Evolutionary conservation across 2,797 vertebrate species (phyloP).

Genomic region (Sebastes wilsoni): DNA sequence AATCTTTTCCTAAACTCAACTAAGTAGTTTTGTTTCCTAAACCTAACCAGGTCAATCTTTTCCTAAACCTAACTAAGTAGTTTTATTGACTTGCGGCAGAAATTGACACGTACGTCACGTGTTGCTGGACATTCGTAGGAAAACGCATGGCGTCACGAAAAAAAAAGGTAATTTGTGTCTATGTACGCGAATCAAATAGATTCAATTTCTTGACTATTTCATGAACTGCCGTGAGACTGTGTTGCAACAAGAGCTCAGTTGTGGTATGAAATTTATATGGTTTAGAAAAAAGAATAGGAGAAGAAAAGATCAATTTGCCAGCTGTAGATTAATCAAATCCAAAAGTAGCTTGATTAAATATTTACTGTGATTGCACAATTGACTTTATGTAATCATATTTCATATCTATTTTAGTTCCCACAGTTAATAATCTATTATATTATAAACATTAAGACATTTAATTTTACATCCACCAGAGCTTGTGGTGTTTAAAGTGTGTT

Average conservation of each 20-base stretch:
- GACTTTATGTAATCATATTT: not conserved
- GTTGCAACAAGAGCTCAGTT: not conserved
- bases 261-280: not conserved
- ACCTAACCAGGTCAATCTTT: too few relatives aligned
- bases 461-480: not conserved
- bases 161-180: too few relatives aligned
- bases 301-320: not conserved
- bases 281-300: not conserved
- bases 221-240: too few relatives aligned
- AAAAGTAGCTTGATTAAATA: not conserved
- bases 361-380: not conserved
- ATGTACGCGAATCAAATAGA: too few relatives aligned
- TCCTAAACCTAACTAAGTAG: too few relatives aligned
- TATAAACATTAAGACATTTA: not conserved
- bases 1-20: too few relatives aligned
- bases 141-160: too few relatives aligned
- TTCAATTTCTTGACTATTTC: too few relatives aligned
- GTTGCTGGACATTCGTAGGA: too few relatives aligned
- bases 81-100: too few relatives aligned
- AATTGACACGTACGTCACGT: too few relatives aligned
- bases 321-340: not conserved
- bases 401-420: not conserved
- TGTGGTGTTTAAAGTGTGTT: not conserved
- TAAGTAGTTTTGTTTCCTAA: too few relatives aligned
- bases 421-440: not conserved